phyloP scores from a whole-genome alignment of 2,113 vertebrate genomes.

The Petromus typicus region DNA sequence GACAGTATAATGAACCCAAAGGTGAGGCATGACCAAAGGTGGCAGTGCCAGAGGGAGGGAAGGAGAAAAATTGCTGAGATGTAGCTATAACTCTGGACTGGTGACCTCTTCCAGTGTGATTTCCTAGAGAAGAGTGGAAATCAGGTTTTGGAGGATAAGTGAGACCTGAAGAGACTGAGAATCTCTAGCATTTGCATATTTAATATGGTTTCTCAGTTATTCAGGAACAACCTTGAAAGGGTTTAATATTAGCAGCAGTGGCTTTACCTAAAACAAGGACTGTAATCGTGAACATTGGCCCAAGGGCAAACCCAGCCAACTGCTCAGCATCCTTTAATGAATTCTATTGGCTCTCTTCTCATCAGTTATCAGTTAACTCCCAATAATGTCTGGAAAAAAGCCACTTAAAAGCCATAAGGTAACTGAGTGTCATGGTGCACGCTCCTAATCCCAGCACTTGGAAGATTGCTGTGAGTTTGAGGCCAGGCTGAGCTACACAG shows the following conservation, averaged over 20 bases:
- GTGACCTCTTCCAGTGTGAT: not conserved
- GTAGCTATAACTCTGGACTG: not conserved
- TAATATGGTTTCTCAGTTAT: not conserved
- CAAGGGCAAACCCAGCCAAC: not conserved
- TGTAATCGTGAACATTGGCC: not conserved
- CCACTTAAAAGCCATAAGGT: not conserved
- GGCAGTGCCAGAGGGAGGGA: not conserved
- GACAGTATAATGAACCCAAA: not conserved
- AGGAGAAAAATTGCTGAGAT: not conserved
- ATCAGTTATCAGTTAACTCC: not conserved
- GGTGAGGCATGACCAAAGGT: not conserved
- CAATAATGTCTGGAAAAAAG: not conserved
- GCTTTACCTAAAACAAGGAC: not conserved
- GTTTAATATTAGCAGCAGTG: not conserved
- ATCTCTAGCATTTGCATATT: slow-evolving; percentile 17
- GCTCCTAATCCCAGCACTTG: not conserved
- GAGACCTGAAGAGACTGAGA: not conserved
- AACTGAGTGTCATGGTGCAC: not conserved
- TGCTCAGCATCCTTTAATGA: not conserved
- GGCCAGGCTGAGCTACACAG: not conserved
- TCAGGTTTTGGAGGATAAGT: not conserved
- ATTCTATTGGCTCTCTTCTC: not conserved
- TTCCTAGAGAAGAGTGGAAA: not conserved
- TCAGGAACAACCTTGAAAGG: not conserved
- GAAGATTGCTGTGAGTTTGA: not conserved